These are phyloP conservation scores for Drosophila prolongata DNA, from an alignment of 2,888 invertebrate species.

Conservation along the genomic window DNA sequence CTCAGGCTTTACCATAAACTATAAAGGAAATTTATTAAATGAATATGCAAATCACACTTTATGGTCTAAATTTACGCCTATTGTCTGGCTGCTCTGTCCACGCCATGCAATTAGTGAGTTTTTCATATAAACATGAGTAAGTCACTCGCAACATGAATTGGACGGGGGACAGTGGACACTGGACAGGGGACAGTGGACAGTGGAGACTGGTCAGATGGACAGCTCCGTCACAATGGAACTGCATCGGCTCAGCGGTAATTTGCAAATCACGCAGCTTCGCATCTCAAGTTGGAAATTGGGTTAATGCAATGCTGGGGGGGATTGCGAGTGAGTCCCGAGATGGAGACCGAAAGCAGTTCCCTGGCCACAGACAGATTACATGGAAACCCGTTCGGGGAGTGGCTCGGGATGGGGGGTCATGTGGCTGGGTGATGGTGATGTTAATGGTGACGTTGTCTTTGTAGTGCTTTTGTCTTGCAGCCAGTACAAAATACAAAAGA, in stretches of 20 bases:
- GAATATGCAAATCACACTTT: slow-evolving; percentile 43
- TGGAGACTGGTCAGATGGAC: slow-evolving; percentile 27
- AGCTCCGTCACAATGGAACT: slow-evolving; percentile 49
- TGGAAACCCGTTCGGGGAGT: slow-evolving; percentile 62
- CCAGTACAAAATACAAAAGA: slow-evolving; percentile 75
- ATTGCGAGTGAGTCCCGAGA: slow-evolving; percentile 11
- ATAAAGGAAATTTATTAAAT: slow-evolving; percentile 36
- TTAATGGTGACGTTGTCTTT: slow-evolving; percentile 41
- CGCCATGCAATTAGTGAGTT: slow-evolving; percentile 48
- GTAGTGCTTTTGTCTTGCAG: slow-evolving; percentile 70
- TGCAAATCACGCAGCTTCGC: slow-evolving; percentile 80
- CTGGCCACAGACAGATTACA: slow-evolving; percentile 59
- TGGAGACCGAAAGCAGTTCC: slow-evolving; percentile 24
- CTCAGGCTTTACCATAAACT: slow-evolving; percentile 21
- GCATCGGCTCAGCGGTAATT: slow-evolving; percentile 57
- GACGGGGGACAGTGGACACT: slow-evolving; percentile 8
- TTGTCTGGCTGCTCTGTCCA: slow-evolving; percentile 30
- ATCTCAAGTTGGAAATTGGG: slow-evolving; percentile 78
- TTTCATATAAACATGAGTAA: slow-evolving; percentile 47
- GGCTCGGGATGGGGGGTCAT: neutral
- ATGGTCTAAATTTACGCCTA: slow-evolving; percentile 45
- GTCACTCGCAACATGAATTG: slow-evolving; percentile 42
- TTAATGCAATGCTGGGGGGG: slow-evolving; percentile 72
- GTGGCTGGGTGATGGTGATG: neutral
- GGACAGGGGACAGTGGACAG: slow-evolving; percentile 19